Conservation (phyloP, 2,113 vertebrate genomes). For the Oreochromis spilurus region DNA sequence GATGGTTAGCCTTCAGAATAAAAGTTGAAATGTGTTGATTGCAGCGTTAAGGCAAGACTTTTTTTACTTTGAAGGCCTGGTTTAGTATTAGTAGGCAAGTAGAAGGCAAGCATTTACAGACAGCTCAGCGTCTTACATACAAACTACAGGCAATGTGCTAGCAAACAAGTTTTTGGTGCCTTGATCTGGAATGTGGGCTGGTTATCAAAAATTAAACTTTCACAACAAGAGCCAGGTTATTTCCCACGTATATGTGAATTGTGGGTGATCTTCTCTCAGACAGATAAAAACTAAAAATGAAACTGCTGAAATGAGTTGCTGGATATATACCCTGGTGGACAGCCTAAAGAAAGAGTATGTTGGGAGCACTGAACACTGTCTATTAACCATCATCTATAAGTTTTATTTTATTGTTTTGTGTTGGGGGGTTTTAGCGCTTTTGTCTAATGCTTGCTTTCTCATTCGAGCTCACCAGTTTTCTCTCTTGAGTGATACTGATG, state of each 20-base stretch:
- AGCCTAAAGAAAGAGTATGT: neutral
- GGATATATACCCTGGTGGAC: neutral
- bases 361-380: neutral
- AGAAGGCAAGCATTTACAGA: neutral
- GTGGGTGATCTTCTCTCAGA: neutral
- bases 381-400: neutral
- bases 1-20: neutral
- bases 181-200: neutral
- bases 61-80: neutral
- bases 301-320: neutral
- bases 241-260: neutral
- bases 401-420: neutral
- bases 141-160: neutral
- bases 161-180: neutral
- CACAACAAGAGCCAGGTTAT: neutral
- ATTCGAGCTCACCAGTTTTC: neutral
- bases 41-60: neutral
- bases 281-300: neutral
- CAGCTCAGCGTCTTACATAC: no score
- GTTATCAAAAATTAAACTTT: neutral
- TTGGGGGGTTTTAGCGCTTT: neutral
- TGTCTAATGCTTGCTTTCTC: neutral
- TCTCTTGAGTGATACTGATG: neutral
- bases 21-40: neutral
- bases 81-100: neutral